These are phyloP conservation scores for Siniperca knerii DNA, from an alignment of 2,113 vertebrate genomes.

Conservation along the genomic window DNA sequence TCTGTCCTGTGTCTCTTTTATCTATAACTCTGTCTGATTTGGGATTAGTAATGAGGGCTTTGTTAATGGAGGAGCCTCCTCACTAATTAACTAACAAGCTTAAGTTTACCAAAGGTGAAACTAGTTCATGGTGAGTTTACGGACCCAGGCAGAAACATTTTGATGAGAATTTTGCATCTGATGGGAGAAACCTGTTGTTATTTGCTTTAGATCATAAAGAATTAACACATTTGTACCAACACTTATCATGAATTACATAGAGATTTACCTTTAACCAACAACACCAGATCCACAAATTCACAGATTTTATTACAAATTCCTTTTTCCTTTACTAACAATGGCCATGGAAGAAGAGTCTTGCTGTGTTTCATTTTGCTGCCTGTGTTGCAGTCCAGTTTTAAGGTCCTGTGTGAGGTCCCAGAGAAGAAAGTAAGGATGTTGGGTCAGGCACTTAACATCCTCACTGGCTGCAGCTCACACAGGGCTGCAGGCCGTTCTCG, in stretches of 20 bases:
- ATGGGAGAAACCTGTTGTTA: background rate
- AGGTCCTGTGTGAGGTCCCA: conserved; percentile 27
- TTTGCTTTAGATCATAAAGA: background rate
- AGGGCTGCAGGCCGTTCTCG: conserved; percentile 96
- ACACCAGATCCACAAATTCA: conserved; percentile 24
- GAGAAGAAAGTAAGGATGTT: conserved; percentile 24
- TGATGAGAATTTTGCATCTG: background rate
- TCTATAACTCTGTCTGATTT: conserved; percentile 58
- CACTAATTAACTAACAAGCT: conserved; percentile 65
- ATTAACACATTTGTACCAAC: background rate
- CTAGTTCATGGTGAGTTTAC: conserved; percentile 7
- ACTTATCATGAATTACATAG: background rate
- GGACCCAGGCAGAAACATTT: background rate
- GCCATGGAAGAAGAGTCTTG: conserved; percentile 65
- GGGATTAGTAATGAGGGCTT: conserved; percentile 60
- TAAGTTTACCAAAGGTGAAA: conserved; percentile 34
- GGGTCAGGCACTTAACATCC: conserved; percentile 74
- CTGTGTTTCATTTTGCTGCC: conserved; percentile 23
- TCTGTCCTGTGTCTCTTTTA: conserved; percentile 39
- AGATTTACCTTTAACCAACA: background rate
- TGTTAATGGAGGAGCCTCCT: conserved; percentile 49
- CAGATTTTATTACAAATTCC: conserved; percentile 74
- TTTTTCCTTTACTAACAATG: conserved; percentile 60
- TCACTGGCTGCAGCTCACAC: conserved; percentile 88
- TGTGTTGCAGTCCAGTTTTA: conserved; percentile 40